phyloP scores from a whole-genome alignment of 1,140 invertebrate species.

The Sitodiplosis mosellana region DNA sequence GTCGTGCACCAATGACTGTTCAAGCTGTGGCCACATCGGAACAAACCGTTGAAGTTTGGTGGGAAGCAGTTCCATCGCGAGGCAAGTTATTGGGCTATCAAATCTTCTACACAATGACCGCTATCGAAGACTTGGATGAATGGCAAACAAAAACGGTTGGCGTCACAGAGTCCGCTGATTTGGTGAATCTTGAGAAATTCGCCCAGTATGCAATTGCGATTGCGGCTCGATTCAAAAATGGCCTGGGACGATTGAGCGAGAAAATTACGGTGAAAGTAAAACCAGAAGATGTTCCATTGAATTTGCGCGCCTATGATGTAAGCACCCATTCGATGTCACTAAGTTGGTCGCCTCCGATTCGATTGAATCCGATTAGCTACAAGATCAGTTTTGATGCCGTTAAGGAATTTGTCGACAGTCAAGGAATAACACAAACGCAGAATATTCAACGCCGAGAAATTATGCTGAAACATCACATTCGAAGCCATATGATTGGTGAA shows the following conservation, averaged over 20 bases:
- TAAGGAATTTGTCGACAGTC: constrained; percentile 88
- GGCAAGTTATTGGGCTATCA: constrained; percentile 78
- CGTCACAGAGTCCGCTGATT: constrained; percentile 73
- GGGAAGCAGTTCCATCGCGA: constrained; percentile 79
- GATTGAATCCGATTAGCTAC: constrained; percentile 74
- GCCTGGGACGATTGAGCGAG: constrained; percentile 50
- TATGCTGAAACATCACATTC: constrained; percentile 45
- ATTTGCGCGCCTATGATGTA: constrained; percentile 68
- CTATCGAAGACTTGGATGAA: constrained; percentile 78
- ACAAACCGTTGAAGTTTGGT: constrained; percentile 84
- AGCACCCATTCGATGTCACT: constrained; percentile 80
- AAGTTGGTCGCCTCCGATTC: constrained; percentile 82
- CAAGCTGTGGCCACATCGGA: constrained; percentile 83
- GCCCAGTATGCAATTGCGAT: constrained; percentile 86
- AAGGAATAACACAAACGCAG: constrained; percentile 78
- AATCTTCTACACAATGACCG: constrained; percentile 83
- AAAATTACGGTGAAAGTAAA: constrained; percentile 74
- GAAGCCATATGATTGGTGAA: constrained; percentile 61
- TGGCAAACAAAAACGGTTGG: constrained; percentile 74
- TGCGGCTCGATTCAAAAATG: constrained; percentile 58
- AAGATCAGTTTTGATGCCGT: constrained; percentile 83
- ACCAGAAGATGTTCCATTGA: constrained; percentile 76
- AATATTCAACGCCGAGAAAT: constrained; percentile 55
- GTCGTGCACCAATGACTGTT: constrained; percentile 73
- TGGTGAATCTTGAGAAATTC: constrained; percentile 78